Conservation (phyloP, 2,113 vertebrate genomes). For the Chaetops frenatus region DNA sequence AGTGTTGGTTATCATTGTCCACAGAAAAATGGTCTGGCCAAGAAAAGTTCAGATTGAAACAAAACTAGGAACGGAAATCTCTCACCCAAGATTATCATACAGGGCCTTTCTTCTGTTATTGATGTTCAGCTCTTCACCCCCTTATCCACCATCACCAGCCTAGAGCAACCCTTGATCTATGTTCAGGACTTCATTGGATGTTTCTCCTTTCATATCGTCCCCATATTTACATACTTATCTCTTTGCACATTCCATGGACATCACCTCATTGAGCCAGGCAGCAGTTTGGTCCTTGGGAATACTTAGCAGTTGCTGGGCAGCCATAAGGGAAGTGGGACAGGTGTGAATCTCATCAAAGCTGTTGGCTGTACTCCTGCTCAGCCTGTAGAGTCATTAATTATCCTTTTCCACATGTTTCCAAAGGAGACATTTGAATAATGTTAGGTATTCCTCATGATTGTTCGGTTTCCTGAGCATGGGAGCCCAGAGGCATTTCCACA, state of each 20-base stretch:
- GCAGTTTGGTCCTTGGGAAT: background rate
- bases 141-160: background rate
- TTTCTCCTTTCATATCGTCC: background rate
- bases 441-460: background rate
- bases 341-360: background rate
- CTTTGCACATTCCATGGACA: background rate
- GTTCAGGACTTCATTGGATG: background rate
- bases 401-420: background rate
- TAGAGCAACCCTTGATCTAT: background rate
- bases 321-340: background rate
- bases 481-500: background rate
- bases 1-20: background rate
- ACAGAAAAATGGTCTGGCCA: background rate
- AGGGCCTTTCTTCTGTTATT: background rate
- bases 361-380: background rate
- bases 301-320: background rate
- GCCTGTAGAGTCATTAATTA: background rate
- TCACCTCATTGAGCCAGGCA: background rate
- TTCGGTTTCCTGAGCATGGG: background rate
- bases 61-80: background rate
- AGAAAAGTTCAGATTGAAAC: background rate
- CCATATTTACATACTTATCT: background rate
- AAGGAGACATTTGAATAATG: background rate
- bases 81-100: background rate
- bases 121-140: background rate